A percentile compares a stretch with the other conserved stretches of the same genome.
These are phyloP conservation scores for Euphydryas editha DNA, from an alignment of 2,888 invertebrate species.

Conservation along the genomic window DNA sequence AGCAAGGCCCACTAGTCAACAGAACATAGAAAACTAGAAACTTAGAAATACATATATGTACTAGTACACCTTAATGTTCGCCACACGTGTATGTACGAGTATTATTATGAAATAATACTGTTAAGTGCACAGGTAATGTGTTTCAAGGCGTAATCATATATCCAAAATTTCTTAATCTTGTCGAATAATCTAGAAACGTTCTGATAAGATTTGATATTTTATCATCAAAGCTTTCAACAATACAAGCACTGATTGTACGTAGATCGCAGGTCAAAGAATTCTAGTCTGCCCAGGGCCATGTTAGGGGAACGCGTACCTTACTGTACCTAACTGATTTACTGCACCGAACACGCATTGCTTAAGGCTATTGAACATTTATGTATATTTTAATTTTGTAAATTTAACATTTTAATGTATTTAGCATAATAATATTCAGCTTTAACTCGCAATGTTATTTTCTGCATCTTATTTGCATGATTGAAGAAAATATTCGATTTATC, in stretches of 20 bases:
- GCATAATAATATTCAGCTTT: not conserved
- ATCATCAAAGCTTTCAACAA: constrained; percentile 9
- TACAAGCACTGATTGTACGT: constrained; percentile 23
- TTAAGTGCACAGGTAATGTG: not conserved
- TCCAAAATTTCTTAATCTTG: not conserved
- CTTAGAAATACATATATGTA: too few relatives aligned
- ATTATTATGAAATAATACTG: not conserved
- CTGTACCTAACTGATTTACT: constrained; percentile 21
- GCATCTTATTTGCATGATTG: not conserved
- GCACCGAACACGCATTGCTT: constrained; percentile 10
- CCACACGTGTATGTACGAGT: not conserved
- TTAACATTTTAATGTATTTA: not conserved
- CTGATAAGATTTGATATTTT: constrained; percentile 10
- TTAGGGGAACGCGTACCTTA: constrained; percentile 11
- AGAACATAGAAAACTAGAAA: too few relatives aligned
- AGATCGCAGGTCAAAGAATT: constrained; percentile 24
- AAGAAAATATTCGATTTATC: constrained; percentile 5
- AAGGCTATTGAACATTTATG: constrained; percentile 22
- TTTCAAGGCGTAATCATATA: not conserved
- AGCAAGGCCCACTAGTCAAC: too few relatives aligned
- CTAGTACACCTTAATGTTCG: not conserved
- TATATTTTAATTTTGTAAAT: not conserved
- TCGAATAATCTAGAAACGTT: constrained; percentile 14
- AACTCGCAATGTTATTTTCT: not conserved
- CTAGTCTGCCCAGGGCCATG: constrained; percentile 16